These are phyloP conservation scores for Meta bourneti DNA, from an alignment of 2,888 invertebrate genomes.

Conservation along the genomic window DNA sequence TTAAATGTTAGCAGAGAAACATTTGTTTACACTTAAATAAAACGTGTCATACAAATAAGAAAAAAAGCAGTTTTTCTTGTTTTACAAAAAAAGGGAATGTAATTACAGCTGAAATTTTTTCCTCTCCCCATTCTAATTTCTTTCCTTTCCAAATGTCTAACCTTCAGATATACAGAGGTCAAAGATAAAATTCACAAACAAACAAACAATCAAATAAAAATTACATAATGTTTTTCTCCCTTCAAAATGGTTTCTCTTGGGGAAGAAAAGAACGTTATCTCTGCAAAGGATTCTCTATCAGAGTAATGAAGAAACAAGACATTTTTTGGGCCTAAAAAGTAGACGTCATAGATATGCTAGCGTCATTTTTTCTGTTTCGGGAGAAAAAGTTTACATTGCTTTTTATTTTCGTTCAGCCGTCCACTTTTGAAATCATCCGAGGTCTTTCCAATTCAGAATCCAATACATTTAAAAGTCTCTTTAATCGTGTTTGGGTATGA, in stretches of 20 bases:
- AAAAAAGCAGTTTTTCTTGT: not conserved
- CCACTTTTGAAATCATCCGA: not conserved
- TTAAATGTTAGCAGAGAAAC: too few relatives aligned
- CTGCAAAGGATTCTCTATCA: conserved; percentile 3
- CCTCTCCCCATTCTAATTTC: not conserved
- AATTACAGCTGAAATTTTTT: not conserved
- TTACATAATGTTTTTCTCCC: not conserved
- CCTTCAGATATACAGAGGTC: not conserved
- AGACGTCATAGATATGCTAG: not conserved
- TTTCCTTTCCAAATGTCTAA: not conserved
- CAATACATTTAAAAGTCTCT: not conserved
- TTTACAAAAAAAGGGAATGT: not conserved
- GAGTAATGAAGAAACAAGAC: conserved; percentile 22
- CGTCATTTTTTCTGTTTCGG: not conserved
- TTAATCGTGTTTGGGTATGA: not conserved
- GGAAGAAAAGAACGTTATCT: not conserved
- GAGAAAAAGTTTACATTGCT: not conserved
- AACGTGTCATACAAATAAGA: too few relatives aligned
- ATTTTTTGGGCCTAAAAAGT: not conserved
- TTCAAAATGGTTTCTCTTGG: not conserved
- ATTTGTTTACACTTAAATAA: too few relatives aligned
- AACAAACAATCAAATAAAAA: not conserved
- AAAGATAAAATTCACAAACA: not conserved
- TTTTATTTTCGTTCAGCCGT: not conserved
- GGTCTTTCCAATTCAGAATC: not conserved